Base-by-base conservation (phyloP, 2,888 invertebrate genomes). In the Drosophila formosana region DNA sequence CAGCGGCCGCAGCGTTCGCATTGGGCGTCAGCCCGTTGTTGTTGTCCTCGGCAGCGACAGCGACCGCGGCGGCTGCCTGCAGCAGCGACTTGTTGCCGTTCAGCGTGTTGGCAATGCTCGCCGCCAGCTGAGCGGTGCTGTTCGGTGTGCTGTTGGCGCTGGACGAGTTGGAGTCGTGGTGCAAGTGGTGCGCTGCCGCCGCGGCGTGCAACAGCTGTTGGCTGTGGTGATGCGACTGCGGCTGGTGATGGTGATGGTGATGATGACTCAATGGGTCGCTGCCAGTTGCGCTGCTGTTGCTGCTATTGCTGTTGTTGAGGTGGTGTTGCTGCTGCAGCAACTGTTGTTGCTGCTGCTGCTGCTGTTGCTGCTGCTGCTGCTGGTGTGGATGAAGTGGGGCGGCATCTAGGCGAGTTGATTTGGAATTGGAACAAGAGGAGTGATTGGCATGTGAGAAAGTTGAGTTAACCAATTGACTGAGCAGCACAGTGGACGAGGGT, bases 401-500 rank as follows among this genome's bases (percentile, higher is more conserved):
- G 79, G 77, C 83, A 78, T 83, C 83, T 83, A 82, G 58, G 65
- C 83, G 83, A 45, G 66, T 69, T 39, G 78, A 75, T 78, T 78
- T 78, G 79, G 78, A 75, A 78, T 79, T 78, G 83, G 84, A 75
- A 81, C 70, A 69, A 77, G 84, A 78, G 70, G 58, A 86, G 80
- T 57, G 76, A 78, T 56, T 89, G 78, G 86, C 72, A 77, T 84
- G 81, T 85, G 91, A 91, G 88, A 92, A 92, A 77, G 92, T 92
- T 75, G 92, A 91, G 90, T 92, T 92, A 91, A 92, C 92, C 91
- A 92, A 90, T 90, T 92, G 92, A 87, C 92, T 92, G 75, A 92
- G 93, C 80, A 93, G 91, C 68, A 93, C 92, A 86, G 94, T 93
- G 91, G 93, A 93, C 89, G 94, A 93, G 74, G 92, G 92, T 84